Percentiles rank a stretch among this genome's conserved stretches.
Conservation (phyloP, 1,140 invertebrate genomes). For the Drosophila eugracilis region DNA sequence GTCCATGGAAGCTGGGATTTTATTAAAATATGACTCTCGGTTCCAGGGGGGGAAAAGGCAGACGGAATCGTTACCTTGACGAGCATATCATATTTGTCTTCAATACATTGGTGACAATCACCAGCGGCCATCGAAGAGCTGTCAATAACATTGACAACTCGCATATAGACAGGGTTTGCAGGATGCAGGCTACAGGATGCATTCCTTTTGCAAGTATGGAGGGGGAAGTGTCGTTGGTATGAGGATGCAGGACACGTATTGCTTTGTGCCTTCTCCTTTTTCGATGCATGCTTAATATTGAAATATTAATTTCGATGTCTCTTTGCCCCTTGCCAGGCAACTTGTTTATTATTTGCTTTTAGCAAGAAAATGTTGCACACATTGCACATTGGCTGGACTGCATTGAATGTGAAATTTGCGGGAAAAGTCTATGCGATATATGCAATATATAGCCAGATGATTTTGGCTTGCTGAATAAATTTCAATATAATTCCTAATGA, state of each 20-base stretch:
- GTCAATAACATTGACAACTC: conserved; percentile 68
- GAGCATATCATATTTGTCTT: conserved; percentile 71
- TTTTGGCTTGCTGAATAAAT: conserved; percentile 34
- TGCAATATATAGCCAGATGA: conserved; percentile 12
- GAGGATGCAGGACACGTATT: conserved; percentile 25
- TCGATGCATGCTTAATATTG: conserved; percentile 50
- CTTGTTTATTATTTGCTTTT: conserved; percentile 64
- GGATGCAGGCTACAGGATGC: not conserved
- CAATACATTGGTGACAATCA: conserved; percentile 73
- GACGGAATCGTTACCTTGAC: conserved; percentile 65
- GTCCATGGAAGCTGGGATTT: conserved; percentile 64
- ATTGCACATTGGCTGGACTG: conserved; percentile 9
- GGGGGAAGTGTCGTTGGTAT: not conserved
- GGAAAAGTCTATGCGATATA: conserved; percentile 25
- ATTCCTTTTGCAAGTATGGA: not conserved
- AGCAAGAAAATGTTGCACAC: conserved; percentile 31
- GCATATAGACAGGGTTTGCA: conserved; percentile 20
- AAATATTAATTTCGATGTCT: conserved; percentile 71
- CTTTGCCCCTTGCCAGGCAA: not conserved
- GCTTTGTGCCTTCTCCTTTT: conserved; percentile 58
- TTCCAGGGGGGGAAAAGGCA: conserved; percentile 11
- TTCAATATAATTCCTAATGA: conserved; percentile 56
- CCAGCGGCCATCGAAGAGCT: conserved; percentile 69
- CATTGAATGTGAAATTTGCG: conserved; percentile 21
- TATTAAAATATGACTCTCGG: conserved; percentile 62